A percentile compares a stretch with the other conserved stretches of the same genome.
phyloP scores from a whole-genome alignment of 1,140 invertebrate species.

The Rhagoletis pomonella region DNA sequence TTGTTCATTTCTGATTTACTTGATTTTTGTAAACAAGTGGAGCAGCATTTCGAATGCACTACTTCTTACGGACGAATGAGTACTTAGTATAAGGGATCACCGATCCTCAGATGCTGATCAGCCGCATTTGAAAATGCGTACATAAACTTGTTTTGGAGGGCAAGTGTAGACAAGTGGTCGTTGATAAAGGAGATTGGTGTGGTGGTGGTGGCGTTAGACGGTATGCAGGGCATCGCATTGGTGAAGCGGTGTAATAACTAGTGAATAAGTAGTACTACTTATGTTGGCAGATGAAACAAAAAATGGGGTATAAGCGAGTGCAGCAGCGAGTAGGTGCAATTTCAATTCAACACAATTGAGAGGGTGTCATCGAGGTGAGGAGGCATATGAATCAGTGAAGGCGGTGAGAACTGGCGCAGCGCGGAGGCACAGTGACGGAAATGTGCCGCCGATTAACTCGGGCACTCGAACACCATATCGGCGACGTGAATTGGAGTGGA shows the following conservation, averaged over 20 bases:
- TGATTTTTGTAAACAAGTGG: conserved; percentile 41
- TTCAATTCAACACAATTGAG: neutral
- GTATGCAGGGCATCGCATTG: too few species aligned
- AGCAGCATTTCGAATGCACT: neutral
- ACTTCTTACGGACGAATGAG: too few species aligned
- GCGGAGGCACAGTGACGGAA: neutral
- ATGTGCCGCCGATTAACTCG: conserved; percentile 23
- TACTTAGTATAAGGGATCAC: conserved; percentile 26
- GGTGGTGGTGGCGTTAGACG: too few species aligned
- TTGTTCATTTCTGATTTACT: neutral
- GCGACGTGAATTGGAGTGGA: neutral
- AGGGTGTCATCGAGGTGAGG: neutral
- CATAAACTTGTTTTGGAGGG: neutral
- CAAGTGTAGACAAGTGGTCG: too few species aligned
- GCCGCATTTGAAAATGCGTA: neutral
- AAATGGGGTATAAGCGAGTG: conserved; percentile 26
- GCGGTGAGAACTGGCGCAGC: conserved; percentile 1
- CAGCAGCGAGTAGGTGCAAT: neutral
- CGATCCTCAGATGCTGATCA: neutral
- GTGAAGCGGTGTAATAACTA: neutral
- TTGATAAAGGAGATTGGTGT: too few species aligned
- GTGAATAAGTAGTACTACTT: conserved; percentile 3
- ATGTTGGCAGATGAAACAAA: conserved; percentile 43
- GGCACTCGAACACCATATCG: neutral
- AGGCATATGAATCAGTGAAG: too few species aligned